Evolutionary conservation across 2,113 vertebrate species (phyloP), one percentile per base, ranked within the genome.

Genomic region (Chunga burmeisteri): DNA sequence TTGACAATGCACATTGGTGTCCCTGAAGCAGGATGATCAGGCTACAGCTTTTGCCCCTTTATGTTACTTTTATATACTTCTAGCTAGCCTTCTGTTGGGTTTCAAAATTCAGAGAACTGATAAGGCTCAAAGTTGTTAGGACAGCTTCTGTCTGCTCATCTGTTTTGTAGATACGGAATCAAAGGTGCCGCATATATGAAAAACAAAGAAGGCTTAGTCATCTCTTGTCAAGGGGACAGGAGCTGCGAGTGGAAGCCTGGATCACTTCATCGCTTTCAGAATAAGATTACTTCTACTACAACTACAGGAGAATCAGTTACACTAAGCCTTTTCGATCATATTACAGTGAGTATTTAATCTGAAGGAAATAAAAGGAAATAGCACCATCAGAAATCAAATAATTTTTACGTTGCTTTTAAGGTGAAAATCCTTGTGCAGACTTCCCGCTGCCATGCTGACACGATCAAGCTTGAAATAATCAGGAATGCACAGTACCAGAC

Each of bases 161-260:
- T 91, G 52, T 77, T 80, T 42, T 88, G 32, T 18, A 99, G 99
- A 82, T 99, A 99, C 0, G 99, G 99, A 20, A 98, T 99, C 84
- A 99, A 99, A 97, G 99, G 98, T 50, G 98, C 99, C 5, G 98
- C 99, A 36, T 99, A 99, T 16, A 46, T 99, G 95, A 99, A 97
- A 97, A 99, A 99, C 81, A 98, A 98, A 32, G 99, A 99, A 38
- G 98, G 98, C 7, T 97, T 98, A 91, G 99, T 99, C 89, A 94
- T 99, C 74, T 91, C 97, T 2, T 97, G 97, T 7, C 92, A 68
- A 4, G 79, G 61, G 27, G 97, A 98, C 3, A 95, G 97, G 50
- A 52, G 23, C 86, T 99, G 98, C 5, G 98, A 98, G 84, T 99
- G 99, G 99, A 98, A 98, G 80, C 98, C 98, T 40, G 99, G 99